Evolutionary conservation across 2,888 invertebrate species (phyloP), one percentile per base, ranked within the genome.

Genomic region (Tryphoninae sp.): DNA sequence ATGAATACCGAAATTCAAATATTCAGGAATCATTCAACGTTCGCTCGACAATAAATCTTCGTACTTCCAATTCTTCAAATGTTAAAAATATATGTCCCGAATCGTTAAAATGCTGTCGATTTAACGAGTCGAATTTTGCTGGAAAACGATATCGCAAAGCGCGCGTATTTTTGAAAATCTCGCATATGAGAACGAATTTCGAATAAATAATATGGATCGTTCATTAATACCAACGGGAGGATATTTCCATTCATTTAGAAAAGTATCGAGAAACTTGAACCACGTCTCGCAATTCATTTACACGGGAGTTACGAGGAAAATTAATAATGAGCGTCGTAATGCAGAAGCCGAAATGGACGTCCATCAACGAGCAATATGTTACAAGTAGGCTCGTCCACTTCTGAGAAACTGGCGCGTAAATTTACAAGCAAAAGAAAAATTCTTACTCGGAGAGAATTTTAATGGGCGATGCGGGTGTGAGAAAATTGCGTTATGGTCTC

Each of bases 401-500:
- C 26, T 26, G 26, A 0, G 26, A 69, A 55, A 55, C 55, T 49
- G 45, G 64, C 69, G 49, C 26, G 13, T 26, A 13, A 55, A 55
- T 23, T 26, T n/a, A 62, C 51, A 61, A 9, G 26, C 45, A 79
- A 68, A 62, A 62, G 23, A 74, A 67, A 64, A 51, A 22, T 40
- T 69, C 64, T 73, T 62, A 40, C 22, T 45, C 61, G 26, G 19
- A 16, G 16, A 51, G 45, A 51, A 49, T 42, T 59, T 23, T 45
- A 49, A 11, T 26, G 23, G 55, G 45, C 19, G 45, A 72, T 73
- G 55, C 49, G 42, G 68, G 77, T 40, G 73, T 68, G 62, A 73
- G 77, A 58, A 73, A 77, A 64, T 73, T 64, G 73, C 64, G 73
- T 81, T 77, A 81, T 77, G 77, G 58, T 49, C 58, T 26, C 81